Conservation (phyloP, 2,113 vertebrate genomes). For the Microtus ochrogaster region DNA sequence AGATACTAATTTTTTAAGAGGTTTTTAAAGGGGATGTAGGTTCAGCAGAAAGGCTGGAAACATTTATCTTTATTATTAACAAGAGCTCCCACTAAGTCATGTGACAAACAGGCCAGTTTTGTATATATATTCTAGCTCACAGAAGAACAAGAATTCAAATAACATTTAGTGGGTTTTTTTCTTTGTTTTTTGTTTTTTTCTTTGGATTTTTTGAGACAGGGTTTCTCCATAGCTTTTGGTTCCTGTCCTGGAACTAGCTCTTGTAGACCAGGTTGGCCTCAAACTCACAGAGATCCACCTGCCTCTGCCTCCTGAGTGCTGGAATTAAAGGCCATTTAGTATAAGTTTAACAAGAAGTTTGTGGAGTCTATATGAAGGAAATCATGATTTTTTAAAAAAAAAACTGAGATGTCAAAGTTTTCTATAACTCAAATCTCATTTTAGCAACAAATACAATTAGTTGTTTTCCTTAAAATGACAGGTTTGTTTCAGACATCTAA, state of each 20-base stretch:
- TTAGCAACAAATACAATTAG: background rate
- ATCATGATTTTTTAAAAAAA: background rate
- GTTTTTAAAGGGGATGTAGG: background rate
- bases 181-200: no score
- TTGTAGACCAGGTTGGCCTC: no score
- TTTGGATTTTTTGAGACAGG: no score
- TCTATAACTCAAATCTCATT: background rate
- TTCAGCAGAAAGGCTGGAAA: conserved; percentile 15
- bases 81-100: background rate
- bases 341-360: conserved; percentile 7
- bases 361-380: conserved; percentile 12
- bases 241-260: no score
- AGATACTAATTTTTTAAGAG: background rate
- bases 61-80: background rate
- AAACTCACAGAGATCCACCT: no score
- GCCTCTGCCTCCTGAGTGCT: no score
- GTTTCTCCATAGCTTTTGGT: no score
- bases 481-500: background rate
- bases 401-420: background rate
- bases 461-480: background rate
- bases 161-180: background rate
- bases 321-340: background rate
- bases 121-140: background rate
- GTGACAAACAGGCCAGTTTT: background rate
- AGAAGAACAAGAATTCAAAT: background rate